Percentiles rank a stretch among this genome's conserved stretches.
These are phyloP conservation scores for Micronisus gabar DNA, from an alignment of 2,113 vertebrate genomes.

Conservation along the genomic window DNA sequence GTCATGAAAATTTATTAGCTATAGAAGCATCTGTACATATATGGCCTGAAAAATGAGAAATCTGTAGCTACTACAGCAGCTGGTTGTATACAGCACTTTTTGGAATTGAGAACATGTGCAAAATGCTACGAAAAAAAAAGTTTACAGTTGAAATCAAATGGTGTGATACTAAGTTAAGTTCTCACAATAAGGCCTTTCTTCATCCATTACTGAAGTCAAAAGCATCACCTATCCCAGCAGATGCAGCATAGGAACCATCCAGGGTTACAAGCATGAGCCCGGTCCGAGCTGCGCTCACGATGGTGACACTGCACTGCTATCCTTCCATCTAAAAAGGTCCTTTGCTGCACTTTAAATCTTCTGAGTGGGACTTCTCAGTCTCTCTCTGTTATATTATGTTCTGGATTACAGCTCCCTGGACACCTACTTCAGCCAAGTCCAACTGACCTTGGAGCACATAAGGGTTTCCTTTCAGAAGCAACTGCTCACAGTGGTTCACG, in stretches of 20 bases:
- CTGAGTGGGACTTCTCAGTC: neutral
- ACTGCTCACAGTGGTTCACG: neutral
- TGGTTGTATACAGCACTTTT: neutral
- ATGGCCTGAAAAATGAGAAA: neutral
- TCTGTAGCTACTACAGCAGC: neutral
- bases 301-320: rapidly evolving
- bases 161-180: neutral
- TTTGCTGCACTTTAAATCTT: neutral
- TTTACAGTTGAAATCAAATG: neutral
- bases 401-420: conserved; percentile 5
- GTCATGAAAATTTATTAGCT: neutral
- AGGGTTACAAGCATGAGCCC: neutral
- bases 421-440: neutral
- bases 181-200: neutral
- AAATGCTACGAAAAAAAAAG: neutral
- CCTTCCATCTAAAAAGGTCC: neutral
- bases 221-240: neutral
- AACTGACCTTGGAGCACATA: neutral
- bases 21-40: neutral
- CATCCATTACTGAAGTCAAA: neutral
- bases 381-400: neutral
- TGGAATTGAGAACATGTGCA: neutral
- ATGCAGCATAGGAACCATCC: rapidly evolving
- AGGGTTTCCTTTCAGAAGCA: neutral
- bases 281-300: neutral